Base-by-base conservation (phyloP, 2,888 invertebrate genomes). In the Tetragonisca angustula region DNA sequence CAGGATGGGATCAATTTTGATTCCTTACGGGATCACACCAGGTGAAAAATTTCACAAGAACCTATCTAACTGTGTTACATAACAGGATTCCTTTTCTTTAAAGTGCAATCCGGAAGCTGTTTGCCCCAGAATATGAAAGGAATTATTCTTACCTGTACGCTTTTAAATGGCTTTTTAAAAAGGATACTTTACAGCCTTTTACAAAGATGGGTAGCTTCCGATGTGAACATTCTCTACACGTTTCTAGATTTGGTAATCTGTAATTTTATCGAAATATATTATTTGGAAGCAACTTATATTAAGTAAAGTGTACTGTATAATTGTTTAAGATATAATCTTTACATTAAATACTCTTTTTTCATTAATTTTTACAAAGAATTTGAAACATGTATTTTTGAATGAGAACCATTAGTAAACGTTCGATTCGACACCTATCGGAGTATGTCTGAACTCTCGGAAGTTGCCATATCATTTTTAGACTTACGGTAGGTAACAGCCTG, bases 11-110 rank as follows among this genome's bases (percentile, higher is more conserved):
- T 43, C 56, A 68, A 62, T 75, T 62, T 69, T 54, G 59, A 73
- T n/a, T 56, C 43, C 43, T 9, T 43, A 43, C 87, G 90, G 89
- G 84, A 91, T 85, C 86, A 73, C 76, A 80, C 83, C 92, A 92
- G 92, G 90, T 92, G 90, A 74, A 83, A 82, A 81, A 89, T 87
- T 89, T 90, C 86, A 86, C 86, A 84, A 75, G 68, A 67, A 67
- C 79, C 84, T 89, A 87, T 79, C 86, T 89, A 87, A 87, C 91
- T 85, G 87, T 87, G 92, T 91, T 89, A 76, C 88, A 80, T 90
- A 90, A 91, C 89, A 89, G 89, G 89, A 91, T 81, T 88, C 71
- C 71, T 76, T 88, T 73, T 76, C 85, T 86, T 89, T 73, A 43
- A 74, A 81, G 75, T 49, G 73, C 76, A 54, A 80, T 52, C 82